Evolutionary conservation across 2,888 invertebrate species (phyloP).

Genomic region (Listrodromus nycthemerus): DNA sequence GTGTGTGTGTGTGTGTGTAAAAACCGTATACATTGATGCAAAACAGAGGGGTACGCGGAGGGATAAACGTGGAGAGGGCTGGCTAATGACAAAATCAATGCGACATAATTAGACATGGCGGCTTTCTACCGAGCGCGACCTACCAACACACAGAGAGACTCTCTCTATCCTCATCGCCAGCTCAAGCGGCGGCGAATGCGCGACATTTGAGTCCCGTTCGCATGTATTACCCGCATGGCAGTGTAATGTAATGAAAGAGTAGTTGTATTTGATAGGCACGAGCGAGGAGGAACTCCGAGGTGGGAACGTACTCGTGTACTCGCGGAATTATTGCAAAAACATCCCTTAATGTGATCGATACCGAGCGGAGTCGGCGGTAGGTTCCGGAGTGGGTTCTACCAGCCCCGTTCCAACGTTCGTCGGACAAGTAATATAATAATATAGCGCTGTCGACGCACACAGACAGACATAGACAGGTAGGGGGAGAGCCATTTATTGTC

Average conservation of each 20-base stretch:
- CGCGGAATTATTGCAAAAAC: conserved; percentile 81
- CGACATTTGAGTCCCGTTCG: conserved; percentile 59
- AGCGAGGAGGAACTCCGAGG: conserved; percentile 58
- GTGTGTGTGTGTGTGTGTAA: conserved; percentile 8
- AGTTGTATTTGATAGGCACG: conserved; percentile 61
- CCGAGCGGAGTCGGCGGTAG: conserved; percentile 26
- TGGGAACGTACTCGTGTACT: conserved; percentile 68
- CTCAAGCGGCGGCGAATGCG: conserved; percentile 27
- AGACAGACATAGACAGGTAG: not conserved
- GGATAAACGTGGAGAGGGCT: conserved; percentile 75
- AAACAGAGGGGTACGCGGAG: conserved; percentile 47
- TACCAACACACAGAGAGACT: conserved; percentile 59
- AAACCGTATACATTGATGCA: conserved; percentile 44
- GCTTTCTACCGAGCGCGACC: conserved; percentile 71
- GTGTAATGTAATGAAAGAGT: conserved; percentile 65
- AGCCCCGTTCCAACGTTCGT: not conserved
- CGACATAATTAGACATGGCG: conserved; percentile 84
- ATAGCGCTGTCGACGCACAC: not conserved
- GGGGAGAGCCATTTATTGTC: not conserved
- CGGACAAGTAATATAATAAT: conserved; percentile 12
- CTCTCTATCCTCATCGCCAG: conserved; percentile 20
- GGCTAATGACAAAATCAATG: conserved; percentile 84
- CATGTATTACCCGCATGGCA: conserved; percentile 48
- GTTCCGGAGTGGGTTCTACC: conserved; percentile 32
- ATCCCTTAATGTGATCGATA: conserved; percentile 81